Conservation (phyloP, 2,888 invertebrate species). For the Drosophila yooni region DNA sequence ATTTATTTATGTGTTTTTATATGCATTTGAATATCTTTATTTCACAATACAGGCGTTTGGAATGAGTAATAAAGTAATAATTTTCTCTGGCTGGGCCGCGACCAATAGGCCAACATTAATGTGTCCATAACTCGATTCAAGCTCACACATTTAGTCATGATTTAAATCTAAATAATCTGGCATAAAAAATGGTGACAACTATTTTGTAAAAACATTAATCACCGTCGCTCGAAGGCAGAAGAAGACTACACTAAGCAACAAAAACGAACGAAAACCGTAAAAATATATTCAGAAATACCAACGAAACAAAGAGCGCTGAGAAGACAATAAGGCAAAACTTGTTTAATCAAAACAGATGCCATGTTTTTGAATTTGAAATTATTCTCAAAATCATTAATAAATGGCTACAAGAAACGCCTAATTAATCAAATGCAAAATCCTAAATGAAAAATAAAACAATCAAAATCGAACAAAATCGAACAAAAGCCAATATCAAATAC, state of each 20-base stretch:
- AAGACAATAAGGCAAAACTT: conserved; percentile 66
- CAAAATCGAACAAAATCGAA: conserved; percentile 24
- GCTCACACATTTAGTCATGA: conserved; percentile 65
- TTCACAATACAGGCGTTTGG: background rate
- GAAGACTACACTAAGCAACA: conserved; percentile 33
- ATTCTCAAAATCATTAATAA: conserved; percentile 67
- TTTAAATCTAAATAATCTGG: conserved; percentile 60
- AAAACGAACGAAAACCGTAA: conserved; percentile 23
- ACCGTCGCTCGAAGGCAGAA: conserved; percentile 34
- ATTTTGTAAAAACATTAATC: conserved; percentile 79
- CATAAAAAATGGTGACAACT: conserved; percentile 72
- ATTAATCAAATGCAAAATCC: conserved; percentile 76
- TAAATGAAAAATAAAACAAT: conserved; percentile 23
- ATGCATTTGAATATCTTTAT: conserved; percentile 11
- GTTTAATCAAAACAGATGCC: conserved; percentile 61
- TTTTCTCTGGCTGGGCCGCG: background rate
- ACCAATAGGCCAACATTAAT: conserved; percentile 9
- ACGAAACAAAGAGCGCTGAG: conserved; percentile 38
- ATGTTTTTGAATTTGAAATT: conserved; percentile 65
- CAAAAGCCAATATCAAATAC: conserved; percentile 21
- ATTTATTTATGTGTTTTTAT: background rate
- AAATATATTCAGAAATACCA: conserved; percentile 38
- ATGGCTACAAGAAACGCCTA: conserved; percentile 68
- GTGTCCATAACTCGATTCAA: conserved; percentile 55
- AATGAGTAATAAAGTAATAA: conserved; percentile 13